These are phyloP conservation scores for Trachymyrmex cornetzi DNA, from an alignment of 1,140 invertebrate genomes.

Conservation along the genomic window DNA sequence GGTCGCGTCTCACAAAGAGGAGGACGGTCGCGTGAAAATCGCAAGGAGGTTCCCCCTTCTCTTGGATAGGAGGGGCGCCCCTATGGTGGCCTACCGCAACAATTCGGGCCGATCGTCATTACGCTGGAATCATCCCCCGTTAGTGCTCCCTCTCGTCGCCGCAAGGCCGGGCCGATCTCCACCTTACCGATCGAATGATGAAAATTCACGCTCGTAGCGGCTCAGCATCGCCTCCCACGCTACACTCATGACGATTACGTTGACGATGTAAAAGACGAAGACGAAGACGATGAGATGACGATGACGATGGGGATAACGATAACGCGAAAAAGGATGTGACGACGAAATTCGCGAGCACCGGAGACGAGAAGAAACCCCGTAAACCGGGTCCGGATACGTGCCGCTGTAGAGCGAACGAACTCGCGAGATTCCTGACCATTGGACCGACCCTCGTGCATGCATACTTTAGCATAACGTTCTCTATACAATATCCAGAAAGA, in stretches of 20 bases:
- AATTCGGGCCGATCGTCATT: conserved; percentile 74
- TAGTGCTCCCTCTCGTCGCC: conserved; percentile 37
- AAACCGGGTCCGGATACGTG: conserved; percentile 70
- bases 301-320: not conserved
- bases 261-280: conserved; percentile 1
- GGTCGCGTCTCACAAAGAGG: not conserved
- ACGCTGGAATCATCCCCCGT: conserved; percentile 70
- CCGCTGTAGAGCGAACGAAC: conserved; percentile 72
- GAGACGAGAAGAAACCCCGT: conserved; percentile 36
- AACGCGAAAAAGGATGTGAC: conserved; percentile 26
- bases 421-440: conserved; percentile 78
- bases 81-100: conserved; percentile 72
- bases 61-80: conserved; percentile 33
- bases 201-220: conserved; percentile 64
- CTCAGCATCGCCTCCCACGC: conserved; percentile 47
- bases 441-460: conserved; percentile 78
- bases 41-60: conserved; percentile 55
- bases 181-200: conserved; percentile 69
- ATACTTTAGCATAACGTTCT: conserved; percentile 81
- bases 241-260: conserved; percentile 55
- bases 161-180: conserved; percentile 57
- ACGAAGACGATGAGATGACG: not conserved
- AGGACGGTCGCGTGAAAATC: not conserved
- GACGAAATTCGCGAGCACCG: conserved; percentile 35
- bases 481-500: conserved; percentile 79